Conservation (phyloP, 1,140 invertebrate species). For the Eubasilissa regina region DNA sequence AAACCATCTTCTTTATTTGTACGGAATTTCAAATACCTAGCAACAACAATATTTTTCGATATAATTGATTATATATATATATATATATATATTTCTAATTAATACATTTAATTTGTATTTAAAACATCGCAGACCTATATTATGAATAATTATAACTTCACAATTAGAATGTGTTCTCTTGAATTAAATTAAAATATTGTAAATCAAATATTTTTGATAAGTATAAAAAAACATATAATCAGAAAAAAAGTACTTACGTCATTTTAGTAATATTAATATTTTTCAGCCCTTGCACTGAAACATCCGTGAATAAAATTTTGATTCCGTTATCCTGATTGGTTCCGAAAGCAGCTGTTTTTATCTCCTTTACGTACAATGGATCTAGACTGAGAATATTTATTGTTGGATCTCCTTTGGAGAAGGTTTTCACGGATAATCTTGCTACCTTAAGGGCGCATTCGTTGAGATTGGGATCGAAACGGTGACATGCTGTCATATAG, state of each 20-base stretch:
- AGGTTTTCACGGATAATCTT: conserved; percentile 64
- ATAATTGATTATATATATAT: no score
- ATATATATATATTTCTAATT: no score
- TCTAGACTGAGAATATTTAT: conserved; percentile 69
- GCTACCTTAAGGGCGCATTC: conserved; percentile 70
- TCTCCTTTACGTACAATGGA: conserved; percentile 67
- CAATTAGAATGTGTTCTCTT: no score
- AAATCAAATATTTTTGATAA: no score
- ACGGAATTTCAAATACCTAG: no score
- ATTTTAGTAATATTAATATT: conserved; percentile 3
- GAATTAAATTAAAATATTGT: no score
- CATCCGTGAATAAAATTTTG: conserved; percentile 27
- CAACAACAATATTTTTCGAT: no score
- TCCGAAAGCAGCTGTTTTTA: conserved; percentile 50
- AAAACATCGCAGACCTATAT: no score
- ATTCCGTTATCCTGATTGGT: conserved; percentile 1
- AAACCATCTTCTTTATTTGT: no score
- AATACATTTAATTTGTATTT: no score
- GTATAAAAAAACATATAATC: no score
- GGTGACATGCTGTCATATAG: conserved; percentile 71
- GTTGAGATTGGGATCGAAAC: conserved; percentile 70
- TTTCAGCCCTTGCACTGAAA: background rate
- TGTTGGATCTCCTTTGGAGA: conserved; percentile 71
- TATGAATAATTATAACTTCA: no score
- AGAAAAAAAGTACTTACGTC: conserved; percentile 30